phyloP scores from a whole-genome alignment of 2,888 invertebrate genomes.

The Heliconius hortense region DNA sequence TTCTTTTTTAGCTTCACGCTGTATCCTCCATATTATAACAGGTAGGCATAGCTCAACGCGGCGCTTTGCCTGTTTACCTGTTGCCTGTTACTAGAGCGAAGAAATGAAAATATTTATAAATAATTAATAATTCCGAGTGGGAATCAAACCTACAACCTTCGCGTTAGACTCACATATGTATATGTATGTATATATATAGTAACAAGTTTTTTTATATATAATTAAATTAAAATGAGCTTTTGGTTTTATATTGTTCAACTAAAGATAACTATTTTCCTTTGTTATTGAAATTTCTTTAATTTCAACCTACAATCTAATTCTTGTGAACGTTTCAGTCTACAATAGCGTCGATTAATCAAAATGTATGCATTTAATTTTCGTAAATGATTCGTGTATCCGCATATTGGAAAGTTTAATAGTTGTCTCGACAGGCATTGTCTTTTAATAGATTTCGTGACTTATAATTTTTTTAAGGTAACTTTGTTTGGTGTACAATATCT shows the following conservation, averaged over 20 bases:
- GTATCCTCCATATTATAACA: too few species aligned
- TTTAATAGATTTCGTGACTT: slow-evolving; percentile 11
- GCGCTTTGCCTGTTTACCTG: too few species aligned
- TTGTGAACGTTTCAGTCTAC: neutral
- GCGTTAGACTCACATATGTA: too few species aligned
- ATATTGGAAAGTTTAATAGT: slow-evolving; percentile 5
- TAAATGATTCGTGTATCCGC: slow-evolving; percentile 13
- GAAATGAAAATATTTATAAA: too few species aligned
- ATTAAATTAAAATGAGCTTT: slow-evolving; percentile 1
- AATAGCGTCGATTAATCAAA: slow-evolving; percentile 12
- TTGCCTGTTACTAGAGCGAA: too few species aligned
- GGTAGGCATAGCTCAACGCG: too few species aligned
- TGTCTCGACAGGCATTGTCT: slow-evolving; percentile 6
- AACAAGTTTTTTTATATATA: neutral
- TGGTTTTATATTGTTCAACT: neutral
- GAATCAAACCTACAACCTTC: too few species aligned
- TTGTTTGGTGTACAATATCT: neutral
- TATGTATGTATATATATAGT: too few species aligned
- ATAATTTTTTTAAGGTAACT: neutral
- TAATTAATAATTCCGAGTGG: too few species aligned
- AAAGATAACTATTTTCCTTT: neutral
- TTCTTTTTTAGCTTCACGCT: too few species aligned
- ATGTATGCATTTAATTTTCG: slow-evolving; percentile 9
- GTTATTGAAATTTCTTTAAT: slow-evolving; percentile 6
- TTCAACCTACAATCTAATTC: slow-evolving; percentile 1